These are phyloP conservation scores for Malurus leucopterus DNA, from an alignment of 2,797 vertebrate genomes.

Conservation along the genomic window DNA sequence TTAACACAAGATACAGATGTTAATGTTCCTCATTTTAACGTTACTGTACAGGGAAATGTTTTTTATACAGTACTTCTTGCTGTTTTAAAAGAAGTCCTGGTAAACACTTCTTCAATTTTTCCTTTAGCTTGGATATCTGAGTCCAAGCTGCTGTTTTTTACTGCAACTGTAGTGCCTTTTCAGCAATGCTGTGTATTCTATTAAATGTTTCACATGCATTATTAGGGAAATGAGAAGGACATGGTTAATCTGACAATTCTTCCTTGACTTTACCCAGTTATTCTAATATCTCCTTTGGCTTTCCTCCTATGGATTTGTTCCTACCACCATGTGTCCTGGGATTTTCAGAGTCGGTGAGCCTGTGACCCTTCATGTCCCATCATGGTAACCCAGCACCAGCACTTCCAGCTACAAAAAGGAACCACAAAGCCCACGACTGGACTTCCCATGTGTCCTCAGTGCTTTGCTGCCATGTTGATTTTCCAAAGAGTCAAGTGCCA, in stretches of 20 bases:
- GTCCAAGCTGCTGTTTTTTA: slow-evolving; percentile 5
- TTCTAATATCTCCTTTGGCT: background rate
- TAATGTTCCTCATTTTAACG: background rate
- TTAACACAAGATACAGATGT: background rate
- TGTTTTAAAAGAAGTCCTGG: slow-evolving; percentile 3
- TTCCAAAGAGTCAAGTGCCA: background rate
- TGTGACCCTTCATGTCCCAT: background rate
- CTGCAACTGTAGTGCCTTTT: background rate
- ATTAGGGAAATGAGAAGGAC: background rate
- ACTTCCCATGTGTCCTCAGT: background rate
- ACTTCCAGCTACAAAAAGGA: background rate
- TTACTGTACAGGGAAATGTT: background rate
- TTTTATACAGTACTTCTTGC: background rate
- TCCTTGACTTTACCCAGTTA: background rate
- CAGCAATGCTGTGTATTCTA: background rate
- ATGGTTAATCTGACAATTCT: background rate
- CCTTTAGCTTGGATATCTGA: background rate
- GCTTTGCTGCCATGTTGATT: background rate
- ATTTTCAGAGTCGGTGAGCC: background rate
- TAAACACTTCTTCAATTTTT: background rate
- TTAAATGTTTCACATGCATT: background rate
- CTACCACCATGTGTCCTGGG: background rate
- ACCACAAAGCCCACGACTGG: background rate
- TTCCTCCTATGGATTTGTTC: background rate
- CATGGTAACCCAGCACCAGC: background rate